Base-by-base conservation (phyloP, 2,888 invertebrate species). In the Allacma fusca region DNA sequence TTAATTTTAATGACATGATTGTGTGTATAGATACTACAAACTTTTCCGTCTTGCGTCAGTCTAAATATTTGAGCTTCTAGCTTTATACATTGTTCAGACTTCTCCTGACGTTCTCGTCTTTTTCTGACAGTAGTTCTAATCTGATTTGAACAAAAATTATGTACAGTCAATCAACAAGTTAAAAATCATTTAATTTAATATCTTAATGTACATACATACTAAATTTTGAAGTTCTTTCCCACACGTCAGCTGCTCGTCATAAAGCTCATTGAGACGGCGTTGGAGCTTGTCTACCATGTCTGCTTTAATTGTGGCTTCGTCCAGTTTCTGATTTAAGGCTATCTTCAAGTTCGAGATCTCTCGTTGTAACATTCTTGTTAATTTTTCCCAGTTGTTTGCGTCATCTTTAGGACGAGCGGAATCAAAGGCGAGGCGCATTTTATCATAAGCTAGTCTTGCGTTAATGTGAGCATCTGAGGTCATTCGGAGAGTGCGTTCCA, bases 11-110 rank as follows among this genome's bases (percentile, higher is more conserved):
- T 24, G 7, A 24, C 9, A 67, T 24, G 19, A 26, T 13, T 67
- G 21, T 12, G 21, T n/a, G n/a, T n/a, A n/a, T n/a, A n/a, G n/a
- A n/a, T n/a, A 67, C 5, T 16, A 5, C 29, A 4, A 7, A 80
- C 79, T 69, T 80, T 81, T 23, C 78, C 80, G 34, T 82, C 82
- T 23, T 80, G 62, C 26, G 73, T 62, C 1, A 83, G 44, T 70
- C 78, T 44, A 24, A 75, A 77, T n/a, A 83, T 77, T 77, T 83
- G 81, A 13, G 64, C 64, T 75, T 83, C 81, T 26, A 83, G 67
- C 67, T 83, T 81, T 13, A 83, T 80, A 43, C 83, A 83, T 44
- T 82, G 82, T 28, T 81, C 82, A 0, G 82, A 80, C 50, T 83
- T 83, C 70, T 83, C 82, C 57, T 83, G 80, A 65, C 82, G 73